Evolutionary conservation across 1,140 invertebrate species (phyloP), one percentile per base, ranked within the genome.

Genomic region (Ceratina australensis): DNA sequence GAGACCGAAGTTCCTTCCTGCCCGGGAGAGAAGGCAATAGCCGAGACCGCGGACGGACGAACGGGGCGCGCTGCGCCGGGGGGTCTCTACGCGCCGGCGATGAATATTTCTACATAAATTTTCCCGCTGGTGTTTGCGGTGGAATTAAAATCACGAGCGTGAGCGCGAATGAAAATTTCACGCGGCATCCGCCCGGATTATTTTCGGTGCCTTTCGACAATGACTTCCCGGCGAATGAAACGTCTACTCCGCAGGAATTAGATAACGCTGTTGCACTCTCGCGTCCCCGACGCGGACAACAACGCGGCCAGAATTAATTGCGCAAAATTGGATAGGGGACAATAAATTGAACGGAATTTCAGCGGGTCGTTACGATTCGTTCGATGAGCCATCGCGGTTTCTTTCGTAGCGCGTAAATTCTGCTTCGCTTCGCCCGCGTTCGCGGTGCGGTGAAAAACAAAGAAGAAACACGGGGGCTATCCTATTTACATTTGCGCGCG

Each of bases 71-170:
- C n/a, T 3, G 57, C 16, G 16, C 8, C 49, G 22, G 33, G 3
- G 33, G 33, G 33, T 10, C 0, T 42, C 33, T 54, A 67, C 63
- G 60, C 57, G 54, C 47, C 64, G 49, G 59, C 59, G 59, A 82
- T 71, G 66, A 83, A 82, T 77, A 80, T 83, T 79, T 54, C 76
- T 78, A 65, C 76, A 78, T 78, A 78, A 78, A 78, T 78, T 72
- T 72, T 64, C 49, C 24, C n/a, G 52, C 16, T 57, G 49, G 18
- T 72, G 60, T 72, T 72, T 65, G 68, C 69, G 69, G 33, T 50
- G 69, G 49, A 72, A 72, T 78, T 78, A 72, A 78, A 78, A 78
- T 78, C 69, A 72, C 28, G 24, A 18, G 13, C 65, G 65, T 47
- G 42, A 18, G 20, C n/a, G 54, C 28, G 59, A 49, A 65, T 64